Evolutionary conservation across 2,797 vertebrate species (phyloP), one percentile per base, ranked within the genome.

Genomic region (Argyrosomus regius): DNA sequence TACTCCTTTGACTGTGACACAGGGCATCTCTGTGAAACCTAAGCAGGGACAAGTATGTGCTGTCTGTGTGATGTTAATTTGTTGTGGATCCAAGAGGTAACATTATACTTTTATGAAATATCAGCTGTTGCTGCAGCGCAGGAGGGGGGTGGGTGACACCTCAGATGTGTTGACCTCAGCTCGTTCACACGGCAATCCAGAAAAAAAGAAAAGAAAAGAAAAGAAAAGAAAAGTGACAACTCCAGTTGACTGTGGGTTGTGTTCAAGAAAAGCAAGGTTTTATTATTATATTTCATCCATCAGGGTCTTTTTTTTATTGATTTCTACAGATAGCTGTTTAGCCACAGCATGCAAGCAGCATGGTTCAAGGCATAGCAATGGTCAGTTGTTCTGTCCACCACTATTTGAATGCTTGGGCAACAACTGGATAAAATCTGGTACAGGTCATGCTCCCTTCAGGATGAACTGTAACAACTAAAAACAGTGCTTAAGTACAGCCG

Each of bases 41-140:
- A 72, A 92, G 83, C n/a, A 12, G 22, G 14, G 56, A 56, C 50
- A 78, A 75, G 60, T 50, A 80, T 88, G 76, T 69, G 80, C 43
- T 24, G 24, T 45, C 65, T 66, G 81, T 85, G 80, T 89, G 86
- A 88, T 89, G 89, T 77, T 75, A 69, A 80, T 68, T 81, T 91
- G 79, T 81, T 83, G 62, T 82, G 54, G 58, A 58, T 77, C 82
- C 64, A 56, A 74, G 63, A 70, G 16, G 88, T 77, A 88, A 94
- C 79, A 3, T 65, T 68, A 91, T 75, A 81, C 2, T 28, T 60
- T 68, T 69, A 80, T 81, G 78, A 81, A 85, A 76, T 20, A 69
- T 86, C 83, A 91, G 87, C 88, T 86, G 83, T 22, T 70, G 20
- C 22, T 74, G 68, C 64, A 49, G 60, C 35, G 3, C 16, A 17